These are phyloP conservation scores for Micromesistius poutassou DNA, from an alignment of 2,797 vertebrate genomes.

Conservation along the genomic window DNA sequence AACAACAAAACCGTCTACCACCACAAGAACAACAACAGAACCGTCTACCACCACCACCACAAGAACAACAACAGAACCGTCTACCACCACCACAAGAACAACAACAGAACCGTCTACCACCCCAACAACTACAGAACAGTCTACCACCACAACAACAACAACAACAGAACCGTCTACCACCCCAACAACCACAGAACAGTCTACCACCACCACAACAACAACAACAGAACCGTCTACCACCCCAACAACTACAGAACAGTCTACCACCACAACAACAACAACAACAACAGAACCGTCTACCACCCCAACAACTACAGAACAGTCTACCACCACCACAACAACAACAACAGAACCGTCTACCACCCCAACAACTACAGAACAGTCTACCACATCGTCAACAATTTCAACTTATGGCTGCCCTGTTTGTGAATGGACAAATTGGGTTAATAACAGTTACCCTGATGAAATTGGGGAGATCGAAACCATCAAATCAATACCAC, in stretches of 20 bases:
- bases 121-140: neutral
- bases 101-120: neutral
- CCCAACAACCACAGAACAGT: neutral
- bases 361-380: neutral
- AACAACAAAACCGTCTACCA: neutral
- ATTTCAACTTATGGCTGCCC: neutral
- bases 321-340: neutral
- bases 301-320: neutral
- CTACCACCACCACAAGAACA: conserved; percentile 1
- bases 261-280: neutral
- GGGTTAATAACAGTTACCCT: conserved; percentile 68
- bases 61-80: neutral
- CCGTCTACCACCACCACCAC: neutral
- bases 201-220: neutral
- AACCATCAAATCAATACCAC: conserved; percentile 62
- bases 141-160: neutral
- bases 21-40: neutral
- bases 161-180: conserved; percentile 1
- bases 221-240: neutral
- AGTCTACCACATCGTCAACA: neutral
- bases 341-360: neutral
- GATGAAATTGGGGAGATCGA: conserved; percentile 70
- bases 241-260: neutral
- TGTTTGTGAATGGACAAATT: conserved; percentile 72
- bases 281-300: neutral